phyloP scores from a whole-genome alignment of 2,113 vertebrate species.

The Leucopternis melanops region DNA sequence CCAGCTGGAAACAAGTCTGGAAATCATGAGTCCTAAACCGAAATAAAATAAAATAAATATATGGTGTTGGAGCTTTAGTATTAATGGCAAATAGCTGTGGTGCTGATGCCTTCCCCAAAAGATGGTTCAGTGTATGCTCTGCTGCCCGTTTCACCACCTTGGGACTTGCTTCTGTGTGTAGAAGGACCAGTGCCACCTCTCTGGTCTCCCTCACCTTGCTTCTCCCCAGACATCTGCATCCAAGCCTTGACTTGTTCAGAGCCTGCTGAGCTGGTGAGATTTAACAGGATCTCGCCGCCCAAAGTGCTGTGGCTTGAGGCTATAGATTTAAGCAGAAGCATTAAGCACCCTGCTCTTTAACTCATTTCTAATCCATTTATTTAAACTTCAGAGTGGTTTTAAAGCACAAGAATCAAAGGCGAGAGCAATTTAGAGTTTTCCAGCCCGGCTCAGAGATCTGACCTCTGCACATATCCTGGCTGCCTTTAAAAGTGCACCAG shows the following conservation, averaged over 20 bases:
- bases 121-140: not conserved
- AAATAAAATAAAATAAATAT: not conserved
- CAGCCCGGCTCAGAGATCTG: conserved; percentile 34
- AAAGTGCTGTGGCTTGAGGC: conserved; percentile 37
- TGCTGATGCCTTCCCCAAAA: not conserved
- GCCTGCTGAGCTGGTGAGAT: conserved; percentile 54
- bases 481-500: conserved; percentile 44
- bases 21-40: not conserved
- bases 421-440: conserved; percentile 44
- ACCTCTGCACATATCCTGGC: conserved; percentile 45
- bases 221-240: conserved; percentile 10
- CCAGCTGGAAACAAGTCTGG: conserved; percentile 13
- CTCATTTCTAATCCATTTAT: conserved; percentile 64
- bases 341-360: conserved; percentile 50
- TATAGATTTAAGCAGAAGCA: conserved; percentile 53
- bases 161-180: not conserved
- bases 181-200: not conserved
- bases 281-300: conserved; percentile 42
- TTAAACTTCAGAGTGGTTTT: conserved; percentile 57
- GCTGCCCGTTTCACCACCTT: not conserved
- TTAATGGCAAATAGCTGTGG: not conserved
- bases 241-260: conserved; percentile 28
- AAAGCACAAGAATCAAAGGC: conserved; percentile 48
- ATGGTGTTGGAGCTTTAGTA: not conserved
- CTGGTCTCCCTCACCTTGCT: not conserved